Base-by-base conservation (phyloP, 2,797 vertebrate genomes). In the Acanthis flammea region DNA sequence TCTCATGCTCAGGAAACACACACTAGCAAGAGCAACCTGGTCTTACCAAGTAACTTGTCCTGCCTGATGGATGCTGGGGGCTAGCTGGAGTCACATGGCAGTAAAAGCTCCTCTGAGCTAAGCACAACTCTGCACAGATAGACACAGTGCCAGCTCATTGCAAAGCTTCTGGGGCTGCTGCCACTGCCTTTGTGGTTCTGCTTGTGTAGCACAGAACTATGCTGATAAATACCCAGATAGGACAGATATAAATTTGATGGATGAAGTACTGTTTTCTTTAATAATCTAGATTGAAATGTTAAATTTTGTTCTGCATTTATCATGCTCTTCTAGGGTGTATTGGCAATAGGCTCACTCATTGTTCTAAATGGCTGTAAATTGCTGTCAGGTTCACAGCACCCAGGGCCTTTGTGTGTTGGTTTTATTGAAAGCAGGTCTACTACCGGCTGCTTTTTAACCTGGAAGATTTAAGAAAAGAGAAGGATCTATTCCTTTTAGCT, bases 251-350 rank as follows among this genome's bases (percentile, higher is more conserved):
- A 75, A 88, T 75, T 72, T 95, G 81, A 92, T 83, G 72, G 78
- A 91, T 90, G 81, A 91, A 85, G n/a, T 68, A 61, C 35, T 58
- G 39, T 92, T 93, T 93, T 92, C 54, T 84, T 39, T 95, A 93
- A 93, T 62, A 91, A 93, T 67, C 54, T 65, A 80, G 35, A 79
- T 58, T 6, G 4, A 95, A 95, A 85, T 72, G 71, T 77, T 93
- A 91, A 83, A 42, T 85, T 94, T 89, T 70, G 61, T 23, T 72
- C 66, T 55, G 55, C 78, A 54, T 94, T 86, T 90, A 82, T 85
- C 90, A 75, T 11, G 7, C 5, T 70, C 25, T 86, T 92, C 78
- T 58, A 61, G 50, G 0, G 0, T 3, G 0, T 61, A 48, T 60
- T 86, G 77, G 75, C 81, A 89, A 80, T 47, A 77, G 81, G 25